Evolutionary conservation across 1,140 invertebrate genomes (phyloP), one percentile per base, ranked within the genome.

Genomic region (Reticulitermes speratus): DNA sequence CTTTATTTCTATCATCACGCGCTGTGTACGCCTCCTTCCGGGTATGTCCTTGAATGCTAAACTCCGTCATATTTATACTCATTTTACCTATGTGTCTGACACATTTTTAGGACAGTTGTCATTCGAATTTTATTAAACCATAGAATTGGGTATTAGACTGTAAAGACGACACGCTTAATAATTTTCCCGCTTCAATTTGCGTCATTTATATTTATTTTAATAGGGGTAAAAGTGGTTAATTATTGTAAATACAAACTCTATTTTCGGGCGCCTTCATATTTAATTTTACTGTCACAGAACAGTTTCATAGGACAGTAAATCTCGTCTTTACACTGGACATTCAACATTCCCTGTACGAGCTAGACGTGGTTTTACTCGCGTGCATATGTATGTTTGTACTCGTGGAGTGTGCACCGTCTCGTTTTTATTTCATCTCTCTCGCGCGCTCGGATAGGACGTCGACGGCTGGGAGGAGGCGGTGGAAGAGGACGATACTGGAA

Each of bases 1-100:
- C 59, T 65, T 65, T 19, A 12, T 65, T 65, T 65, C 21, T 65
- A 65, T 65, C 59, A 65, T 65, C 59, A 65, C 7, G 21, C 59
- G 59, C n/a, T 75, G 25, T 75, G n/a, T 75, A 11, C 65, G 14
- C 65, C 65, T 75, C 65, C n/a, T 75, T 75, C n/a, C 65, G 9
- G 65, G n/a, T 75, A 75, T 75, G 65, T 75, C 65, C 65, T 75
- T 75, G 65, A 75, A 75, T 75, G n/a, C 8, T 75, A 30, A 75
- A n/a, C 25, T 30, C 25, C 0, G 65, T 75, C n/a, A 75, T 75
- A 14, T 75, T 30, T 5, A 30, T 75, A n/a, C n/a, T 8, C 12
- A 9, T 75, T 75, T 75, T 12, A 25, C 21, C 1, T 65, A 23
- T 19, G 1, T 65, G 1, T 65, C 59, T 65, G 1, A 65, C 25